Evolutionary conservation across 2,888 invertebrate species (phyloP), one percentile per base, ranked within the genome.

Genomic region (Lasioglossum lativentre): DNA sequence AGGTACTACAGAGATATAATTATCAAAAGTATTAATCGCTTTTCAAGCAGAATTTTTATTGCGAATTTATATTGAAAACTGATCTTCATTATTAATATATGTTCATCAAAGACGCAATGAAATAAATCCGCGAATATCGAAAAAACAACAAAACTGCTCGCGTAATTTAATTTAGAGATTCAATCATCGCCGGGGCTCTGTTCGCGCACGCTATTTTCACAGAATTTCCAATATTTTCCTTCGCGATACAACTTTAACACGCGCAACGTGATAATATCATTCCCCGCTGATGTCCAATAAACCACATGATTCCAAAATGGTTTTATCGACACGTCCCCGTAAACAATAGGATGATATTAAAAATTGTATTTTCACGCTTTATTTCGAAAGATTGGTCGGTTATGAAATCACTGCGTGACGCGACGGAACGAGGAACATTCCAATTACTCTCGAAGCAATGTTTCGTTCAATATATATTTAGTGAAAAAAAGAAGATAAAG

Each of bases 111-210:
- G 63, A 30, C 27, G 30, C 14, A n/a, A 70, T 10, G 38, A 68
- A n/a, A 23, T 40, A 47, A 52, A 23, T 52, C 38, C 47, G 42
- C 27, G 40, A 56, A 70, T 30, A 34, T 40, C 40, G 27, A 38
- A 70, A 56, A 45, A 73, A 8, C 10, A 42, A n/a, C 38, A 75
- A 14, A 38, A 71, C 4, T 16, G 19, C 23, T 16, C 16, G 27
- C 40, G 45, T 27, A 42, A 40, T 81, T 81, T 63, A 47, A 81
- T 71, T 47, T 63, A 59, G 34, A 38, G 23, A 59, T 71, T 71
- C 68, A 68, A 78, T 79, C 56, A 63, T 59, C 14, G 47, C 8
- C 27, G 6, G 4, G 12, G 4, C 16, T 23, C n/a, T n/a, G 23
- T 23, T 16, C 27, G 3, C n/a, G 34, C 47, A 6, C 23, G 30